Conservation (phyloP, 1,140 invertebrate genomes). For the Eupristina koningsbergeri region DNA sequence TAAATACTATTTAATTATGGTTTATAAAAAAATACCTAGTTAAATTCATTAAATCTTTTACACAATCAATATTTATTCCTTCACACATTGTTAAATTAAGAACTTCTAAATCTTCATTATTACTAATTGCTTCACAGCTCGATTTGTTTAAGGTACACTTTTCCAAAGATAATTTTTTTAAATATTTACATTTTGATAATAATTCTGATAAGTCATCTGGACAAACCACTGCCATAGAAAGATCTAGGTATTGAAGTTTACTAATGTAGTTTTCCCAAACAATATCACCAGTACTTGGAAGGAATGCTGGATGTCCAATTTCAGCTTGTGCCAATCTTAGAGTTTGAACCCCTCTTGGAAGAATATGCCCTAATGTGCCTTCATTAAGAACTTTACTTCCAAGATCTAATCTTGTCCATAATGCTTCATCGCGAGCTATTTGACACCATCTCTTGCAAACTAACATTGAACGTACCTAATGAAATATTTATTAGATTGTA, state of each 20-base stretch:
- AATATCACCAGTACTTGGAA: conserved; percentile 62
- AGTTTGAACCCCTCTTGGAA: conserved; percentile 82
- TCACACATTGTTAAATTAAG: conserved; percentile 84
- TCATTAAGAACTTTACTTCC: conserved; percentile 79
- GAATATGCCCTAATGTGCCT: conserved; percentile 80
- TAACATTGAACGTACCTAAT: conserved; percentile 68
- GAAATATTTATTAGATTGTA: background rate
- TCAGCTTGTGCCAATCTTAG: conserved; percentile 84
- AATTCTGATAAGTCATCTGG: conserved; percentile 76
- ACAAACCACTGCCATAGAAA: conserved; percentile 84
- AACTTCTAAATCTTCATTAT: conserved; percentile 79
- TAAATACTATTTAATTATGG: too few relatives aligned
- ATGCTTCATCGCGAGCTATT: conserved; percentile 84
- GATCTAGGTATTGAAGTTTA: conserved; percentile 86
- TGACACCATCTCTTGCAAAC: conserved; percentile 80
- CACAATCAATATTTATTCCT: conserved; percentile 77
- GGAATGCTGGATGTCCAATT: conserved; percentile 75
- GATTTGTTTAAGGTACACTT: conserved; percentile 78
- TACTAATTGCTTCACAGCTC: conserved; percentile 78
- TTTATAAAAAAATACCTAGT: conserved; percentile 71
- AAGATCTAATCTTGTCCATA: conserved; percentile 89
- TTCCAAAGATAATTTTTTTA: conserved; percentile 89
- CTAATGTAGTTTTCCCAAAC: conserved; percentile 59
- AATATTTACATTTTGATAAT: conserved; percentile 78
- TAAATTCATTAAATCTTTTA: conserved; percentile 78